These are phyloP conservation scores for Euphysa ruthae DNA, from an alignment of 30 jellyfish, hydroid and myxozoan genomes.

Conservation along the genomic window DNA sequence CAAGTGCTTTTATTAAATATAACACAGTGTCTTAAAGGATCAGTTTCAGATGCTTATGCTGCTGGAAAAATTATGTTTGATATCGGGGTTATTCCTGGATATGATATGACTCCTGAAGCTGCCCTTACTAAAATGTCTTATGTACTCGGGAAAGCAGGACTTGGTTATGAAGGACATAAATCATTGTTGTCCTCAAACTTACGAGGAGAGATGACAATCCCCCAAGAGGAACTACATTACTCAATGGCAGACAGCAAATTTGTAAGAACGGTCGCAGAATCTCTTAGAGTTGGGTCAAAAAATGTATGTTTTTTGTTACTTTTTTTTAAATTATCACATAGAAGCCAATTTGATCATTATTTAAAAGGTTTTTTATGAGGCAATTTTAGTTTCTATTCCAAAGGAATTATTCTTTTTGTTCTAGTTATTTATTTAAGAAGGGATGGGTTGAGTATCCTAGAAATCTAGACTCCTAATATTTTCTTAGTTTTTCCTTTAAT, in stretches of 20 bases:
- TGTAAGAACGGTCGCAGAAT: slow-evolving; percentile 76
- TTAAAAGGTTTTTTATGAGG: not conserved
- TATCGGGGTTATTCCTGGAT: slow-evolving; percentile 95
- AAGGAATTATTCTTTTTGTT: too few species aligned
- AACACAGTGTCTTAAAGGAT: slow-evolving; percentile 79
- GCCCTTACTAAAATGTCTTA: slow-evolving; percentile 81
- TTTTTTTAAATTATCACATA: not conserved
- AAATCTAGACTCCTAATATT: too few species aligned
- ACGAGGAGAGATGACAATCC: slow-evolving; percentile 89
- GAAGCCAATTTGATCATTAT: not conserved
- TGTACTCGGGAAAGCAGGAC: slow-evolving; percentile 59
- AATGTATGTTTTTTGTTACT: slow-evolving; percentile 38
- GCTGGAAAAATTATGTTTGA: slow-evolving; percentile 85
- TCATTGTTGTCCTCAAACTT: slow-evolving; percentile 41
- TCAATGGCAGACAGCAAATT: slow-evolving; percentile 76
- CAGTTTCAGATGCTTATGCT: slow-evolving; percentile 87
- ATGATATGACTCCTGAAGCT: slow-evolving; percentile 97
- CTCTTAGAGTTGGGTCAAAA: slow-evolving; percentile 85
- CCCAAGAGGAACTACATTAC: slow-evolving; percentile 46
- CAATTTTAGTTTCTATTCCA: too few species aligned
- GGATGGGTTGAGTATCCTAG: too few species aligned
- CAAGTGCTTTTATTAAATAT: slow-evolving; percentile 66
- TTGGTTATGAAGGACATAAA: slow-evolving; percentile 36
- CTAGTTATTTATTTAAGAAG: too few species aligned
- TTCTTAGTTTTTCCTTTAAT: too few species aligned